These are phyloP conservation scores for Buteo buteo DNA, from an alignment of 2,113 vertebrate genomes.

Conservation along the genomic window DNA sequence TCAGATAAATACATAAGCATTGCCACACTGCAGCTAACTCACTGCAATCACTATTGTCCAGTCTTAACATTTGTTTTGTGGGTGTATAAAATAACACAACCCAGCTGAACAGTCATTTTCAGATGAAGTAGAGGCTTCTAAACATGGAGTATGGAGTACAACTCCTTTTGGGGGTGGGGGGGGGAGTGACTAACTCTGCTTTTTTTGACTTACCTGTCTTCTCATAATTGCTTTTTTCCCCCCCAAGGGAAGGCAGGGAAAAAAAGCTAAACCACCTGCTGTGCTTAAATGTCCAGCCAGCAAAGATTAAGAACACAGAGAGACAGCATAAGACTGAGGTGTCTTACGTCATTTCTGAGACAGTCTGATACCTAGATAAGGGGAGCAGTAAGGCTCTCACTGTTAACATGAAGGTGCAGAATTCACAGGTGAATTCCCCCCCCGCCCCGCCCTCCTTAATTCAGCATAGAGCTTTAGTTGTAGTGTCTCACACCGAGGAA, in stretches of 20 bases:
- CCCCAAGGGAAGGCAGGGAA: not conserved
- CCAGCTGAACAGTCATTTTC: not conserved
- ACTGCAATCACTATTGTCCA: not conserved
- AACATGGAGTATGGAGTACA: not conserved
- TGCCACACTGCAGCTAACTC: not conserved
- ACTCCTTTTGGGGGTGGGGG: not conserved
- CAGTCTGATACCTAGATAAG: not conserved
- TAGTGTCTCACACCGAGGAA: not conserved
- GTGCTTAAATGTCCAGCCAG: not conserved
- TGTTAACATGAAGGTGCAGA: not conserved
- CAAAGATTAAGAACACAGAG: not conserved
- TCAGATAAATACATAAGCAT: not conserved
- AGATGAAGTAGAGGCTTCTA: not conserved
- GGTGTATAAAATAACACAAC: not conserved
- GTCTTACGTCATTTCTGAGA: not conserved
- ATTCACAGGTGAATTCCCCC: not conserved
- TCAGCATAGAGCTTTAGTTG: not conserved
- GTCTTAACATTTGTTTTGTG: not conserved
- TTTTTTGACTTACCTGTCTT: not conserved
- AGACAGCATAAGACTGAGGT: not conserved
- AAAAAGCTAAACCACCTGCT: not conserved
- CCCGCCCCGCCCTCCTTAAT: not conserved
- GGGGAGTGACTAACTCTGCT: not conserved
- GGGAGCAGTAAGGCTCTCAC: not conserved
- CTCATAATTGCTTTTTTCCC: not conserved